phyloP scores from a whole-genome alignment of 2,888 invertebrate genomes.

The Chouioia cunea region DNA sequence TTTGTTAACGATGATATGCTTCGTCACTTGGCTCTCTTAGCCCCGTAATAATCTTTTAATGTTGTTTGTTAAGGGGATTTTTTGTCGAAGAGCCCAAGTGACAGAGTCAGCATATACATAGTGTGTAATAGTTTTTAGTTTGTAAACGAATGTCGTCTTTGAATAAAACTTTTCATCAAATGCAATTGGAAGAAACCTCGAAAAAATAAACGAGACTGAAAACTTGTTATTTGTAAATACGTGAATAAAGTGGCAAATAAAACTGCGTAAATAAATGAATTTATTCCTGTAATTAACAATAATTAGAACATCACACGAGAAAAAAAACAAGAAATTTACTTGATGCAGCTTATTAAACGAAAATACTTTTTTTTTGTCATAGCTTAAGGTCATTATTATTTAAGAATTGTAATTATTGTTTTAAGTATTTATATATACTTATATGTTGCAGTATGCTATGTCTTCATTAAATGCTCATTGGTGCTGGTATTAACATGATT shows the following conservation, averaged over 20 bases:
- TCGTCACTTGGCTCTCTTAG: constrained; percentile 18
- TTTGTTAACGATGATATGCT: constrained; percentile 34
- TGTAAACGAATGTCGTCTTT: not conserved
- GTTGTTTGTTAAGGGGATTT: constrained; percentile 29
- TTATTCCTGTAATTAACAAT: constrained; percentile 38
- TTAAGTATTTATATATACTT: constrained; percentile 44
- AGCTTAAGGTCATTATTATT: constrained; percentile 38
- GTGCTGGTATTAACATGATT: constrained; percentile 59
- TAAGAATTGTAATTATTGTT: constrained; percentile 48
- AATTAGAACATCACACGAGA: constrained; percentile 22
- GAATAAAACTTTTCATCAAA: constrained; percentile 2
- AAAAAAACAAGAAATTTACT: constrained; percentile 32
- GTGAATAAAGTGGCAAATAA: constrained; percentile 23
- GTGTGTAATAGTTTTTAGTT: constrained; percentile 26
- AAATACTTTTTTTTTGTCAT: constrained; percentile 29
- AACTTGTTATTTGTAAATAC: constrained; percentile 43
- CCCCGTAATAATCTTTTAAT: constrained; percentile 32
- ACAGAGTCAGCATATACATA: constrained; percentile 19
- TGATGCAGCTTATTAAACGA: constrained; percentile 41
- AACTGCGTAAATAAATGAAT: constrained; percentile 42
- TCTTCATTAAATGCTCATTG: constrained; percentile 66
- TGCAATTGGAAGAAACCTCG: constrained; percentile 32
- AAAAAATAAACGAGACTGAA: constrained; percentile 40
- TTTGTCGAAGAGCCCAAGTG: constrained; percentile 1
- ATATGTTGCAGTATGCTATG: constrained; percentile 42